phyloP scores from a whole-genome alignment of 2,888 invertebrate genomes.

The Acleris literana region DNA sequence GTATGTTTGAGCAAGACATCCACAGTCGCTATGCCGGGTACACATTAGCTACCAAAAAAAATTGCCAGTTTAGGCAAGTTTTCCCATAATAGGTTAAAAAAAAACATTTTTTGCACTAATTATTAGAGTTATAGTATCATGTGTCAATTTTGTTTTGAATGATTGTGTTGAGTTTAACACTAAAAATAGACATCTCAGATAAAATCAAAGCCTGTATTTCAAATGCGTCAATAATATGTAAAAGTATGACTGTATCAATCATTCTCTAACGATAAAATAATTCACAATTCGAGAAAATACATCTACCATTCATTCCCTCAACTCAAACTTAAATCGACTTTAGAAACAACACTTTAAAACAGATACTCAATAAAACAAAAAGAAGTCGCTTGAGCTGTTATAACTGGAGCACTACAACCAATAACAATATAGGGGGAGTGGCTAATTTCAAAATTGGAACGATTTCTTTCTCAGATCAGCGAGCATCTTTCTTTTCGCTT shows the following conservation, averaged over 20 bases:
- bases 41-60: too few relatives aligned
- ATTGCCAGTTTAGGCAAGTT: too few relatives aligned
- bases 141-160: too few relatives aligned
- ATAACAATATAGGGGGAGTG: constrained; percentile 75
- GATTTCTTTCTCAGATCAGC: constrained; percentile 62
- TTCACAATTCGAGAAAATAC: constrained; percentile 25
- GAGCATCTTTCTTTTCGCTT: constrained; percentile 51
- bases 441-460: constrained; percentile 77
- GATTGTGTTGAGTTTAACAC: too few relatives aligned
- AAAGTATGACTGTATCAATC: constrained; percentile 25
- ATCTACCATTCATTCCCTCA: constrained; percentile 15
- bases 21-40: too few relatives aligned
- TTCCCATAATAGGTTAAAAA: too few relatives aligned
- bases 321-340: constrained; percentile 28
- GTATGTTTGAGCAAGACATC: too few relatives aligned
- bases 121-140: too few relatives aligned
- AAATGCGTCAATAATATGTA: neutral
- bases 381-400: constrained; percentile 45
- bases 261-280: constrained; percentile 26
- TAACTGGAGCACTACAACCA: constrained; percentile 54
- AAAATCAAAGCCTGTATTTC: too few relatives aligned
- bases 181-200: too few relatives aligned
- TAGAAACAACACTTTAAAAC: neutral
- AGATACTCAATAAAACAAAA: constrained; percentile 12
- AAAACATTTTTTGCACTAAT: too few relatives aligned